Percentiles rank a stretch among this genome's conserved stretches.
These are phyloP conservation scores for Erinaceus europaeus DNA, from an alignment of 2,113 vertebrate species.

Conservation along the genomic window DNA sequence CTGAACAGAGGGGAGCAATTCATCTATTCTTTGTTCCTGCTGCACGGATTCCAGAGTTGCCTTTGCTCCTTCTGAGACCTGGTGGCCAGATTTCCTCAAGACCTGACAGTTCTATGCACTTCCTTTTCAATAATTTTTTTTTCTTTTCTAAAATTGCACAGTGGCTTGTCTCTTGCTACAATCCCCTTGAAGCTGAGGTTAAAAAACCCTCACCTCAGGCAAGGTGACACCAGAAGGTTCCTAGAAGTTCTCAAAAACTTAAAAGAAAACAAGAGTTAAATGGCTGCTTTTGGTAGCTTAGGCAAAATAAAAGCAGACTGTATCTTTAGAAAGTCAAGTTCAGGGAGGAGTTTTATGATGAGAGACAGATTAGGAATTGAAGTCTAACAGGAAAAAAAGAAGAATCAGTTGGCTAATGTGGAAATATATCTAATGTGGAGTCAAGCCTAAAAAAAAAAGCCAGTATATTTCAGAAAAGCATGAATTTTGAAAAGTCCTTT, in stretches of 20 bases:
- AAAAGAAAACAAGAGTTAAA: not conserved
- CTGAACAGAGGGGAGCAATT: not conserved
- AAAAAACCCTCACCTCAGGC: constrained; percentile 1
- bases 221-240: not conserved
- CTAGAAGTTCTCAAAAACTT: constrained; percentile 4
- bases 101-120: not conserved
- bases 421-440: not conserved
- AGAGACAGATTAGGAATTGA: not conserved
- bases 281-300: not conserved
- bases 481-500: not conserved
- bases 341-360: not conserved
- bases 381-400: not conserved
- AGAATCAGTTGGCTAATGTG: not conserved
- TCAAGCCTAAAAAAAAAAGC: too few relatives aligned
- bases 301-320: not conserved
- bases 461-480: not conserved
- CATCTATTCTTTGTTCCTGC: not conserved
- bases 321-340: not conserved
- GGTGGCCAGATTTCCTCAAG: not conserved
- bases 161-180: constrained; percentile 26
- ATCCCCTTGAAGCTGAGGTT: not conserved
- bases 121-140: not conserved
- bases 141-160: not conserved
- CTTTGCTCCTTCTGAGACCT: not conserved
- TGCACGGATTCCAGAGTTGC: not conserved